Conservation (phyloP, 23 tunicate genomes). For the Halocynthia roretzi region DNA sequence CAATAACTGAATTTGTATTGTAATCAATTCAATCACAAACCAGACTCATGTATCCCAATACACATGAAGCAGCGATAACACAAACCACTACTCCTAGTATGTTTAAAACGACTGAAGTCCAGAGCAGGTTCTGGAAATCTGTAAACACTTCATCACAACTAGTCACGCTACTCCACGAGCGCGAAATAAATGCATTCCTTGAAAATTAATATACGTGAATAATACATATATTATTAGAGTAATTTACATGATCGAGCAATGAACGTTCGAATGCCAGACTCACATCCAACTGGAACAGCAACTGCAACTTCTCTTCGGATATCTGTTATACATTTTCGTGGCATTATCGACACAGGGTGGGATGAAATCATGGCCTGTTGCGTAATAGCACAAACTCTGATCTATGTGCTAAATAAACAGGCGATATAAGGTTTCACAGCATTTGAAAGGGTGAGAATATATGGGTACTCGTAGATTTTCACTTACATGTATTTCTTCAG, state of each 20-base stretch:
- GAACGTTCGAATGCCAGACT: not conserved
- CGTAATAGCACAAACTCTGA: slow-evolving; percentile 11
- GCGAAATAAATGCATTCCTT: slow-evolving; percentile 10
- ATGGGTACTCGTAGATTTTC: not conserved
- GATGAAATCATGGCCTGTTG: slow-evolving; percentile 7
- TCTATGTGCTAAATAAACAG: slow-evolving; percentile 18
- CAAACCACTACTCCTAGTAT: slow-evolving; percentile 9
- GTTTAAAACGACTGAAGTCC: slow-evolving; percentile 19
- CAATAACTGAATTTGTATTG: not conserved
- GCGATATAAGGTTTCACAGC: not conserved
- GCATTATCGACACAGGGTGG: slow-evolving; percentile 21
- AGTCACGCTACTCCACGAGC: slow-evolving; percentile 1
- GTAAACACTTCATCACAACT: slow-evolving; percentile 5
- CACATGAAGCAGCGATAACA: slow-evolving; percentile 5
- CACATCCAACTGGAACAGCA: slow-evolving; percentile 23
- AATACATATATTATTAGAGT: not conserved
- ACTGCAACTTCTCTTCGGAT: slow-evolving; percentile 19
- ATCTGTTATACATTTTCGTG: not conserved
- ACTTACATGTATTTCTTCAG: slow-evolving; percentile 17
- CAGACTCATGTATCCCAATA: slow-evolving; percentile 14
- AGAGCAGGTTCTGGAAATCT: slow-evolving; percentile 6
- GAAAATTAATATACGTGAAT: not conserved
- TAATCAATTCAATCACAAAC: not conserved
- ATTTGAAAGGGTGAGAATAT: not conserved
- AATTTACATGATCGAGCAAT: not conserved